phyloP scores from a whole-genome alignment of 2,113 vertebrate genomes.

The Carlito syrichta region DNA sequence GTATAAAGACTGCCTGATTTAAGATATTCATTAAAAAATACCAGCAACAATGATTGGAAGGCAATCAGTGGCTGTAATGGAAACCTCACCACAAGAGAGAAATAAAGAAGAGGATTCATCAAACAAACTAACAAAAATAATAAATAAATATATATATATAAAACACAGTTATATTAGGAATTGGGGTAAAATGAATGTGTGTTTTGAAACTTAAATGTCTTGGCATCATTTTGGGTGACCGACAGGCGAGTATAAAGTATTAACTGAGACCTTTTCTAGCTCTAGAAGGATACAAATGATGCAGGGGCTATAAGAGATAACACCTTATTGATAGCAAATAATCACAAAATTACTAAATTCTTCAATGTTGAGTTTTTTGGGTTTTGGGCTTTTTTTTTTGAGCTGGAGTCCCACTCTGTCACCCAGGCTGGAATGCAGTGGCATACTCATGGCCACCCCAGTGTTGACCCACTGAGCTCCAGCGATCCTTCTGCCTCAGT shows the following conservation, averaged over 20 bases:
- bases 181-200: neutral
- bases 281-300: neutral
- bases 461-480: too few relatives aligned
- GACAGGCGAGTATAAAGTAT: neutral
- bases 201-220: neutral
- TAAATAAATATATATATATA: neutral
- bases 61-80: neutral
- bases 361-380: neutral
- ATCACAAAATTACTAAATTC: neutral
- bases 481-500: too few relatives aligned
- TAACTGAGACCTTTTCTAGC: neutral
- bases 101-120: neutral
- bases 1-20: neutral
- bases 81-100: neutral
- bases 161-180: neutral
- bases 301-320: neutral
- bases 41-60: neutral
- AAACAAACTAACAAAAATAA: neutral
- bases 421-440: too few relatives aligned
- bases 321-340: neutral
- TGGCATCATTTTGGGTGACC: neutral
- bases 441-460: too few relatives aligned
- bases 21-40: neutral
- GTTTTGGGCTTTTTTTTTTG: too few relatives aligned
- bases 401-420: too few relatives aligned